Evolutionary conservation across 1,140 invertebrate species (phyloP).

Genomic region (Araneus ventricosus): DNA sequence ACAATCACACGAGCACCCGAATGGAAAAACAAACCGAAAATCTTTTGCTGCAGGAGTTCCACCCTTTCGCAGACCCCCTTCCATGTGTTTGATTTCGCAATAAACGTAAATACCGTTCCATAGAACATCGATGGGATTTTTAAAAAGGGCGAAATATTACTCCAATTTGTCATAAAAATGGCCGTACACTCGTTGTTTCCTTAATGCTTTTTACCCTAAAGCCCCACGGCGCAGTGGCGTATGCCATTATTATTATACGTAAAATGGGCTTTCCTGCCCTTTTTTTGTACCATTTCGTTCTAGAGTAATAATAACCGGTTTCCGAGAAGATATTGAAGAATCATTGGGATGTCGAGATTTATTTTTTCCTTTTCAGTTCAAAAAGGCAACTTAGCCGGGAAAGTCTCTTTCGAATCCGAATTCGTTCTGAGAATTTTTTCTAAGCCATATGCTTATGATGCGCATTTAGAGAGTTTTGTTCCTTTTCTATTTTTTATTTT

Average conservation of each 20-base stretch:
- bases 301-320: slow-evolving; percentile 57
- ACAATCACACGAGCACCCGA: neutral
- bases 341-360: neutral
- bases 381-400: neutral
- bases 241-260: slow-evolving; percentile 64
- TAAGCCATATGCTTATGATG: neutral
- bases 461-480: neutral
- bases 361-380: neutral
- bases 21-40: neutral
- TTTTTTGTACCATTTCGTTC: neutral
- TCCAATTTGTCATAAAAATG: slow-evolving; percentile 73
- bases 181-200: slow-evolving; percentile 21
- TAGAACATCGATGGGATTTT: slow-evolving; percentile 50
- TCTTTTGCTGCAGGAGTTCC: neutral
- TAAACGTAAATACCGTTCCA: slow-evolving; percentile 63
- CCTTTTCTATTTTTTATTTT: neutral
- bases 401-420: neutral
- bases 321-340: slow-evolving; percentile 61
- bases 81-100: slow-evolving; percentile 59
- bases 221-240: neutral
- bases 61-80: neutral
- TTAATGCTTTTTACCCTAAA: slow-evolving; percentile 49
- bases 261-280: slow-evolving; percentile 12
- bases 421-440: neutral
- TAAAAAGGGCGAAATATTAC: slow-evolving; percentile 68